phyloP scores from a whole-genome alignment of 2,888 invertebrate genomes.

The Plusia festucae region DNA sequence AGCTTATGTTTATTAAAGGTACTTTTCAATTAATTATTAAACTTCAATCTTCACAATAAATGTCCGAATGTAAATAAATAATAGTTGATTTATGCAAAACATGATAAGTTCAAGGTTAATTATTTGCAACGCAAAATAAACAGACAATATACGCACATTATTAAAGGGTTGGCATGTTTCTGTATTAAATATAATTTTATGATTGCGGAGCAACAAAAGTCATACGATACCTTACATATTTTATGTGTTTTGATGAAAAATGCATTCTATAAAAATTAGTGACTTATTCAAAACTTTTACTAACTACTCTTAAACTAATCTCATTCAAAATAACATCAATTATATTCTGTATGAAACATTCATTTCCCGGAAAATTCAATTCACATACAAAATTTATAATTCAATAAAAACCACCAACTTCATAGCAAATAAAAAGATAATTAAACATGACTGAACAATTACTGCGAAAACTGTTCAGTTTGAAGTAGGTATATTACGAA shows the following conservation, averaged over 20 bases:
- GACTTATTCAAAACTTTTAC: too few relatives aligned
- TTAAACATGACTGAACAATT: conserved; percentile 10
- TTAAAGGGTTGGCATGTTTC: conserved; percentile 12
- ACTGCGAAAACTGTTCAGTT: conserved; percentile 7
- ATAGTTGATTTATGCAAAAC: conserved; percentile 31
- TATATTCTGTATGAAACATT: neutral
- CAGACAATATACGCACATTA: conserved; percentile 26
- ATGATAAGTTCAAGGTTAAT: conserved; percentile 57
- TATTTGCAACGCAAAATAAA: conserved; percentile 29
- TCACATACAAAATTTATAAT: conserved; percentile 3
- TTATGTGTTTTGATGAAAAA: too few relatives aligned
- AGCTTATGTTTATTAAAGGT: conserved; percentile 1
- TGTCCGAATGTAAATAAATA: conserved; percentile 52
- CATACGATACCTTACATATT: neutral
- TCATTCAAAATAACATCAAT: neutral
- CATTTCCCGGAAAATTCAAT: neutral
- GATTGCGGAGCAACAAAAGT: neutral
- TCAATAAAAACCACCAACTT: neutral
- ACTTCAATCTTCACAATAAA: conserved; percentile 27
- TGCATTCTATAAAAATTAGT: too few relatives aligned
- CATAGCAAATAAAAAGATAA: conserved; percentile 7
- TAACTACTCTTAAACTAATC: neutral
- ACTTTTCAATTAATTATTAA: neutral
- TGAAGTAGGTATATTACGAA: too few relatives aligned
- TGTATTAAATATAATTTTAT: neutral